A percentile compares a stretch with the other conserved stretches of the same genome.
phyloP scores from a whole-genome alignment of 2,888 invertebrate species.

The Hyalella azteca region DNA sequence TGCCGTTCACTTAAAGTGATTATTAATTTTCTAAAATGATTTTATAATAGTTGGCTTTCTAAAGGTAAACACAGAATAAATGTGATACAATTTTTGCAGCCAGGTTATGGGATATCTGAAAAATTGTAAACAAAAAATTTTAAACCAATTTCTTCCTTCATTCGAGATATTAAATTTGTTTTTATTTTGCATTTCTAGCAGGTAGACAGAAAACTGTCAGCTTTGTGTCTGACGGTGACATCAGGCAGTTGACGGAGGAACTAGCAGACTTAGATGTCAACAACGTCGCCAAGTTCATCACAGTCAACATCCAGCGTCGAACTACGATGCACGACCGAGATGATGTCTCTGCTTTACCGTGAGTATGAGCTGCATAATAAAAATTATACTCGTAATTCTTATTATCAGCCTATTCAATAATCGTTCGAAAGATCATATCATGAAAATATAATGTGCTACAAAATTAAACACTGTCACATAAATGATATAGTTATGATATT shows the following conservation, averaged over 20 bases:
- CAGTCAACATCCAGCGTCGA: conserved; percentile 40
- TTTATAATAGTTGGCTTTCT: not conserved
- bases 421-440: not conserved
- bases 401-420: not conserved
- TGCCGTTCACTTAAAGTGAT: no score
- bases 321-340: conserved; percentile 11
- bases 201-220: not conserved
- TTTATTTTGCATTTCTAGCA: not conserved
- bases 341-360: conserved; percentile 49
- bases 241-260: conserved; percentile 42
- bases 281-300: conserved; percentile 37
- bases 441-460: not conserved
- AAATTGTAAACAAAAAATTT: not conserved
- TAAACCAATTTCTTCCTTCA: no score
- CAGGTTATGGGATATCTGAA: not conserved
- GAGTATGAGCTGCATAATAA: no score
- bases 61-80: not conserved
- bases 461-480: not conserved
- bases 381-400: not conserved
- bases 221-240: conserved; percentile 43
- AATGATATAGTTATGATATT: not conserved
- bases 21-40: no score
- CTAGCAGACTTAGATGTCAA: conserved; percentile 41
- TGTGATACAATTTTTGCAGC: not conserved
- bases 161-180: no score